Base-by-base conservation (phyloP, 2,797 vertebrate species). In the Eulemur albifrons region DNA sequence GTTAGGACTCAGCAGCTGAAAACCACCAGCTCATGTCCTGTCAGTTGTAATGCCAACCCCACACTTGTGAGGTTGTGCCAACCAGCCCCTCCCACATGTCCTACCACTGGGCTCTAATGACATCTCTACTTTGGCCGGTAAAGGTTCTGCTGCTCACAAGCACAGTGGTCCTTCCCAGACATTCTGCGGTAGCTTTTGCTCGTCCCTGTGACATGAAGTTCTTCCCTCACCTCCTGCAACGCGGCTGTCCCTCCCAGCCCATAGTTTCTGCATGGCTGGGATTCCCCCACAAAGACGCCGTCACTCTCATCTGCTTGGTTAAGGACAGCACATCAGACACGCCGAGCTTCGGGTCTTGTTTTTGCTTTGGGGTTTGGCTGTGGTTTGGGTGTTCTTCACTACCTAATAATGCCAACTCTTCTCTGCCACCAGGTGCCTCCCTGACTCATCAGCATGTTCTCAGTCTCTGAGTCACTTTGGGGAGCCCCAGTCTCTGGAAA, bases 161-260 rank as follows among this genome's bases (percentile, higher is more conserved):
- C 40, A 35, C 59, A 7, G 6, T 4, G 30, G 23, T 11, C 23
- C 21, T n/a, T 50, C 50, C 35, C 4, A 12, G 12, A 17, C 35
- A 25, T 7, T 13, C 59, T 8, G 7, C 4, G n/a, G 5, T 21
- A 30, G 18, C 2, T 7, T 63, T 18, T 1, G n/a, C 13, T n/a
- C 48, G 7, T 0, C n/a, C 17, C 27, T 35, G 14, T 32, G 15
- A 45, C 10, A 1, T 27, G 59, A 52, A 30, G 38, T 45, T n/a
- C 79, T 54, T 45, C 17, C 17, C 45, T 72, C 13, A 3, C 52
- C 20, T 67, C n/a, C 25, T 76, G 6, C 40, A 35, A 18, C 23
- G 21, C 5, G 70, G 13, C 59, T 13, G 32, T 61, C n/a, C 25
- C 13, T 27, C 25, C 17, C 84, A 48, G 32, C 2, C n/a, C 17